These are phyloP conservation scores for Philantomba maxwellii DNA, from an alignment of 2,113 vertebrate genomes.

Conservation along the genomic window DNA sequence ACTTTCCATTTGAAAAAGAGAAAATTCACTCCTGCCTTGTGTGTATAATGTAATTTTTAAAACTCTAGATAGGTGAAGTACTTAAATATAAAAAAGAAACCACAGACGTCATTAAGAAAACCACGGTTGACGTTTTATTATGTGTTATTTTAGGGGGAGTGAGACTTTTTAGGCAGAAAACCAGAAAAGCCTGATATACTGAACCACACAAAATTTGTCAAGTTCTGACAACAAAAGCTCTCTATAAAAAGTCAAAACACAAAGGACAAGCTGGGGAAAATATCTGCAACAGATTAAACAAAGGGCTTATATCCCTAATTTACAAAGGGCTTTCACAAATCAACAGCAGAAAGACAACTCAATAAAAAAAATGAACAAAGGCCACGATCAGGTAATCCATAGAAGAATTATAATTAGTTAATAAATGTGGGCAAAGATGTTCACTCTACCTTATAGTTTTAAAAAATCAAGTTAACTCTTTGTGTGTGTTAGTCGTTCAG, in stretches of 20 bases:
- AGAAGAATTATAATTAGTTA: not conserved
- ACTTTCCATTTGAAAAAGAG: not conserved
- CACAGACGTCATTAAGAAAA: not conserved
- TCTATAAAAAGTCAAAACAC: not conserved
- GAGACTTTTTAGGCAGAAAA: conserved; percentile 16
- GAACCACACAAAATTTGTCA: not conserved
- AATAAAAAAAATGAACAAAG: not conserved
- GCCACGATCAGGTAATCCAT: not conserved
- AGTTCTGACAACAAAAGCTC: conserved; percentile 10
- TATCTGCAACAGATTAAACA: conserved; percentile 24
- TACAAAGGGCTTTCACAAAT: conserved; percentile 47
- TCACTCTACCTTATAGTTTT: not conserved
- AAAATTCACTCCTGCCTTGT: not conserved
- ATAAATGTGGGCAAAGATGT: not conserved
- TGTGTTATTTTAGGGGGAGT: not conserved
- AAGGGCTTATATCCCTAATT: conserved; percentile 19
- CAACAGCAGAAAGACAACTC: not conserved
- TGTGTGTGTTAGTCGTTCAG: not conserved
- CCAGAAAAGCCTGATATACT: not conserved
- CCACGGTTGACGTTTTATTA: not conserved
- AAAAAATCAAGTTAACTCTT: not conserved
- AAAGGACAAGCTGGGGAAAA: conserved; percentile 2
- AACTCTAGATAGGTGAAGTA: not conserved
- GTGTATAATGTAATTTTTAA: not conserved
- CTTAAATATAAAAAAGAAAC: not conserved